Base-by-base conservation (phyloP, 2,888 invertebrate genomes). In the Lithophane ornitopus region DNA sequence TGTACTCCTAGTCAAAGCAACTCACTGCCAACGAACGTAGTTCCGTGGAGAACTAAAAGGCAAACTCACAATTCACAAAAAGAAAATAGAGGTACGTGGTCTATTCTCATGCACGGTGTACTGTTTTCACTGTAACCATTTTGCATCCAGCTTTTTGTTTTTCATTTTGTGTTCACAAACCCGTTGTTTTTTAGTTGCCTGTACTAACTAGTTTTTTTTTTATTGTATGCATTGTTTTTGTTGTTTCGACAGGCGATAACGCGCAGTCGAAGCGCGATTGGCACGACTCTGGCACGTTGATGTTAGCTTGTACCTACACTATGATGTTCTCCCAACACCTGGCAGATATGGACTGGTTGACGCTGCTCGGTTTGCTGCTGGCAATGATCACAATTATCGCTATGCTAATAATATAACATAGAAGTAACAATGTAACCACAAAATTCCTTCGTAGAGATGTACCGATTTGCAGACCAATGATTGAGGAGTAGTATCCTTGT, bases 271-370 rank as follows among this genome's bases (percentile, higher is more conserved):
- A 96, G 94, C 94, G 92, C 91, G 91, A 95, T 94, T 97, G 97
- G 97, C 97, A 97, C 96, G 96, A 97, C 94, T 95, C 97, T 89
- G 95, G 97, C 96, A 97, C 97, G 93, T 94, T 98, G 96, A 97
- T 98, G 96, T 97, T 98, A 97, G 98, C 98, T 97, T 98, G 98
- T 96, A 97, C 98, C 91, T 98, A 98, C 96, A 97, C 98, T 92
- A 92, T 98, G 96, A 97, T 97, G 97, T 97, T 97, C 94, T 97
- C 97, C 87, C 97, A 97, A 92, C 97, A 97, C 94, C 95, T 98
- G 93, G 97, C 97, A 91, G 97, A 97, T 90, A 94, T 98, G 95
- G 98, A 98, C 96, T 97, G 98, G 95, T 97, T 98, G 95, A 97
- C 98, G 92, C 96, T 98, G 94, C 97, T 98, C 94, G 97, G 98